Conservation (phyloP, 2,113 vertebrate species). For the Hydrolagus affinis region DNA sequence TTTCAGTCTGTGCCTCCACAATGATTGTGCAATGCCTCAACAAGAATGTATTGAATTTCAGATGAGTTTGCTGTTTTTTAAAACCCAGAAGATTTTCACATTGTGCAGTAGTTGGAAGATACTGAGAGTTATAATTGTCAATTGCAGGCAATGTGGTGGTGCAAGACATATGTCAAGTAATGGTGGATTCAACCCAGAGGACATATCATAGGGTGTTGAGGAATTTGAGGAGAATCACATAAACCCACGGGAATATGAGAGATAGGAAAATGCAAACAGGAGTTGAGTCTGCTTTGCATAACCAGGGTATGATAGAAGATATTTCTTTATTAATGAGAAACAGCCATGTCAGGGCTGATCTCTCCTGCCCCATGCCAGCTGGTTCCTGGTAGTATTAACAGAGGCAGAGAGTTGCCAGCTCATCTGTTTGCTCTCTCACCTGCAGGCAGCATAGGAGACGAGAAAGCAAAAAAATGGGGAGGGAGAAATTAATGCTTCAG, state of each 20-base stretch:
- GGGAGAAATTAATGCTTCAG: not conserved
- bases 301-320: not conserved
- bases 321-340: no score
- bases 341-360: not conserved
- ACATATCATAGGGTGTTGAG: not conserved
- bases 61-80: not conserved
- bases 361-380: not conserved
- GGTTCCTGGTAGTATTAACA: not conserved
- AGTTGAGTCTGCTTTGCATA: not conserved
- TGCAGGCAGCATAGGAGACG: not conserved
- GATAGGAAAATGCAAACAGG: not conserved
- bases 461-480: not conserved
- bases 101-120: not conserved
- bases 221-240: not conserved
- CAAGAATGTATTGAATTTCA: not conserved
- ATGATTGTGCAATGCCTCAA: not conserved
- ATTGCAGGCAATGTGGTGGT: not conserved
- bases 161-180: not conserved
- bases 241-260: not conserved
- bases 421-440: not conserved
- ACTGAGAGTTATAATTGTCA: not conserved
- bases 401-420: not conserved
- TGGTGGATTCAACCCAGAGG: not conserved
- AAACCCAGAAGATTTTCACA: not conserved
- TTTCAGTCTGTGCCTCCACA: not conserved